A percentile compares a stretch with the other conserved stretches of the same genome.
Conservation (phyloP, 2,113 vertebrate species). For the Ctenodactylus gundi region DNA sequence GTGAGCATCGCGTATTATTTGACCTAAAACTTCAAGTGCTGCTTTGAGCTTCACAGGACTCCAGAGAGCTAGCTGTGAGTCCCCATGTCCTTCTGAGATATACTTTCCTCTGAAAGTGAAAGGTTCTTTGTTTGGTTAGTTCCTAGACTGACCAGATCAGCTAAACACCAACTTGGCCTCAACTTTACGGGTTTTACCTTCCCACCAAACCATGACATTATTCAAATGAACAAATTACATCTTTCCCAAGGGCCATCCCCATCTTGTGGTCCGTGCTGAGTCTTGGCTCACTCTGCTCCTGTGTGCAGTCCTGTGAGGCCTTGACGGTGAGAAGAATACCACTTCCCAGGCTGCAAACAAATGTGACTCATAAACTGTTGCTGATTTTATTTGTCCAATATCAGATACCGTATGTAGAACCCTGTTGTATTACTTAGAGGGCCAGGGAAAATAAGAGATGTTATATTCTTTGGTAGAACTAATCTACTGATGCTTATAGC, state of each 20-base stretch:
- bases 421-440: neutral
- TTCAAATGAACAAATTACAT: neutral
- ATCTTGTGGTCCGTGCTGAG: neutral
- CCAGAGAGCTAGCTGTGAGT: neutral
- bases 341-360: neutral
- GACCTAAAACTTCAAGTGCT: neutral
- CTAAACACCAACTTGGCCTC: neutral
- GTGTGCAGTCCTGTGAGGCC: neutral
- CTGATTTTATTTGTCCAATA: neutral
- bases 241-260: neutral
- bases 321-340: accelerated
- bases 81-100: neutral
- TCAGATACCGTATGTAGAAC: neutral
- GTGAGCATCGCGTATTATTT: neutral
- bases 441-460: neutral
- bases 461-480: neutral
- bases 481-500: neutral
- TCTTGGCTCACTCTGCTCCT: neutral
- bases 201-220: neutral
- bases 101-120: too few species aligned
- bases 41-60: neutral
- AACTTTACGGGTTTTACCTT: neutral
- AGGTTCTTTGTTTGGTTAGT: neutral
- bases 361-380: neutral
- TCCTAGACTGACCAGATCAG: neutral